These are phyloP conservation scores for Callionymus lyra DNA, from an alignment of 2,113 vertebrate genomes.

Conservation along the genomic window DNA sequence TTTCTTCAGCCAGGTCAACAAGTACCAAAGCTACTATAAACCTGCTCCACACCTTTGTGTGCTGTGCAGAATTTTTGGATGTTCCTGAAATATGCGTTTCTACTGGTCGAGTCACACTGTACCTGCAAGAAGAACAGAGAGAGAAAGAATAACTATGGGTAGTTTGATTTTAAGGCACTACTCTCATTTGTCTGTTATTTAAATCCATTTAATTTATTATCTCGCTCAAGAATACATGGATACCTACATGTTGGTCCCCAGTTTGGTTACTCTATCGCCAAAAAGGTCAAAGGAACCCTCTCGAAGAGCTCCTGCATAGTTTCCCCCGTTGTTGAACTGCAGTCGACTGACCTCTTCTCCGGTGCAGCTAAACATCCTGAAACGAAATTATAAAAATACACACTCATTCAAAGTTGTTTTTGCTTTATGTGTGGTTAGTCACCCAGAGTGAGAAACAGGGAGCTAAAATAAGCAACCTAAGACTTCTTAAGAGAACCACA, in stretches of 20 bases:
- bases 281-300: constrained; percentile 91
- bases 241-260: constrained; percentile 95
- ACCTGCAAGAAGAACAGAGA: constrained; percentile 67
- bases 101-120: constrained; percentile 81
- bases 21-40: background rate
- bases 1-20: background rate
- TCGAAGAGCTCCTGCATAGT: constrained; percentile 72
- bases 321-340: constrained; percentile 77
- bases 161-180: too few relatives aligned
- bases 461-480: constrained; percentile 42
- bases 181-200: too few relatives aligned
- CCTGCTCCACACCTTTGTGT: constrained; percentile 76
- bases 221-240: too few relatives aligned
- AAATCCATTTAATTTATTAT: too few relatives aligned
- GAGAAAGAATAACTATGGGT: too few relatives aligned
- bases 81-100: constrained; percentile 84
- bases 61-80: constrained; percentile 73
- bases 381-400: background rate
- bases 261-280: constrained; percentile 87
- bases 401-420: background rate
- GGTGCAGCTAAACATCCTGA: constrained; percentile 76
- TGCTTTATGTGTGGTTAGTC: too few relatives aligned
- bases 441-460: too few relatives aligned
- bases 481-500: constrained; percentile 17
- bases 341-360: constrained; percentile 77